Percentiles rank a stretch among this genome's conserved stretches.
phyloP scores from a whole-genome alignment of 2,797 vertebrate genomes.

The Chelon labrosus region DNA sequence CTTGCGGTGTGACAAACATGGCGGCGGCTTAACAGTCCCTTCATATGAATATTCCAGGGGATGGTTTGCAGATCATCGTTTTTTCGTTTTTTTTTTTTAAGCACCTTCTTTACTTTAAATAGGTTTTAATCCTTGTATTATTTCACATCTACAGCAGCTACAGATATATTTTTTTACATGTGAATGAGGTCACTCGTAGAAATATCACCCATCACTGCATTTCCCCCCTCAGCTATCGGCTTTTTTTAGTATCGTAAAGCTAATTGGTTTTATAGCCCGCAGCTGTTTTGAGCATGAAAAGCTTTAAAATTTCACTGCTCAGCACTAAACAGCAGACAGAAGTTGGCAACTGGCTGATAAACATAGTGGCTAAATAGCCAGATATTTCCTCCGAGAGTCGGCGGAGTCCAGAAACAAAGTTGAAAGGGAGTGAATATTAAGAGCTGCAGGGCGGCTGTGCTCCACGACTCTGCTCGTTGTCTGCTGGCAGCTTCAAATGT shows the following conservation, averaged over 20 bases:
- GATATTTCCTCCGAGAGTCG: background rate
- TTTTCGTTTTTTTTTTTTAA: background rate
- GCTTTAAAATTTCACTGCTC: slow-evolving; percentile 1
- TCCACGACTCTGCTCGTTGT: background rate
- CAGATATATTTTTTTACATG: background rate
- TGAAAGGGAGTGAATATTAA: background rate
- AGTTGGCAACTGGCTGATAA: background rate
- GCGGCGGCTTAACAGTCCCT: slow-evolving; percentile 2
- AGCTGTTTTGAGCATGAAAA: slow-evolving; percentile 20
- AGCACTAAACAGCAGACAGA: background rate
- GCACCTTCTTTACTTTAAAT: too few relatives aligned
- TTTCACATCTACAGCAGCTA: too few relatives aligned
- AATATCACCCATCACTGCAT: background rate
- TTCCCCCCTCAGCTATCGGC: background rate
- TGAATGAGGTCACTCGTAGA: background rate
- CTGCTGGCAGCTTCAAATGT: background rate
- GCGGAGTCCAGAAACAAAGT: background rate
- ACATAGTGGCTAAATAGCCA: background rate
- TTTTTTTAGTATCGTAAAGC: slow-evolving; percentile 21
- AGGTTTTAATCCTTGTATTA: too few relatives aligned
- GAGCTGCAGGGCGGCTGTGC: background rate
- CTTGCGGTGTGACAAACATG: slow-evolving; percentile 2
- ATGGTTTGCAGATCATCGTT: background rate
- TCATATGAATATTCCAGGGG: background rate
- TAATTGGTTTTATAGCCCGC: slow-evolving; percentile 13